Evolutionary conservation across 2,888 invertebrate genomes (phyloP).

Genomic region (Xanthia icteritia): DNA sequence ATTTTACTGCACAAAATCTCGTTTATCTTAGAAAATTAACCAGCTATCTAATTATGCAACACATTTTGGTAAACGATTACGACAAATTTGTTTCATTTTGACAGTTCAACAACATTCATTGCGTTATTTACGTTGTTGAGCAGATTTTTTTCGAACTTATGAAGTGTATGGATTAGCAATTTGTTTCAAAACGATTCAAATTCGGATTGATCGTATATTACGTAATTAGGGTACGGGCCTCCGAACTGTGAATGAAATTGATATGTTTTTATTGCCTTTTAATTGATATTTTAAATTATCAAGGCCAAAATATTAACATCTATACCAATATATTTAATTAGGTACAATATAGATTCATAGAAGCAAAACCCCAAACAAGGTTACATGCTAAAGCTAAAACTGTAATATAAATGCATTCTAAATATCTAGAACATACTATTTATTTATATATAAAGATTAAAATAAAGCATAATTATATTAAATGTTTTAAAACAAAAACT

Average conservation of each 20-base stretch:
- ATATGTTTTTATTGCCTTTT: neutral
- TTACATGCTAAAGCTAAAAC: neutral
- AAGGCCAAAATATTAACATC: neutral
- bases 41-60: too few species aligned
- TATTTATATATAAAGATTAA: neutral
- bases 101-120: too few species aligned
- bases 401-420: neutral
- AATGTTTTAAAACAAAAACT: neutral
- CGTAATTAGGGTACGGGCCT: too few species aligned
- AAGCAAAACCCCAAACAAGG: constrained; percentile 13
- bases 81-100: too few species aligned
- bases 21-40: neutral
- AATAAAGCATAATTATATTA: neutral
- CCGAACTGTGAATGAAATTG: neutral
- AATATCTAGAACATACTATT: constrained; percentile 9
- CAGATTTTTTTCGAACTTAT: too few species aligned
- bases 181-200: too few species aligned
- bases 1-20: neutral
- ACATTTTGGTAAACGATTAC: too few species aligned
- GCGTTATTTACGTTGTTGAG: too few species aligned
- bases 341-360: neutral
- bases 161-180: too few species aligned
- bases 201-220: too few species aligned
- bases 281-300: neutral
- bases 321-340: neutral